Conservation (phyloP, 2,888 invertebrate genomes). For the Himalopsyche japonica region DNA sequence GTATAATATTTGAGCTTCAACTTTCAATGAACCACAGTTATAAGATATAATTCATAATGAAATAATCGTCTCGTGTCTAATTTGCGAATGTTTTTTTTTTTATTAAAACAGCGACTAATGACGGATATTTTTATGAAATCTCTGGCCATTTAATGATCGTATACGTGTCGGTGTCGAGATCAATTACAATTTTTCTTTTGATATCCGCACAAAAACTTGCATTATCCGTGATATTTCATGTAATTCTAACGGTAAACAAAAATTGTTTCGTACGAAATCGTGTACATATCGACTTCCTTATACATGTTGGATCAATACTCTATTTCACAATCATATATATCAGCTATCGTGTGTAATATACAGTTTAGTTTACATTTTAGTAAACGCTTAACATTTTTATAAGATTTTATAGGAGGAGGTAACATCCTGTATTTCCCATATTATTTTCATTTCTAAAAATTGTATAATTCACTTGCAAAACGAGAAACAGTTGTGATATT, state of each 20-base stretch:
- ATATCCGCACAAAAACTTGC: neutral
- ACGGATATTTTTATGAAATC: neutral
- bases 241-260: neutral
- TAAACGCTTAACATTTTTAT: no score
- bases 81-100: neutral
- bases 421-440: no score
- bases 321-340: no score
- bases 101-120: neutral
- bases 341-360: no score
- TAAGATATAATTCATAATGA: neutral
- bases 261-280: neutral
- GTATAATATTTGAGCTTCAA: neutral
- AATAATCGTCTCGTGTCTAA: neutral
- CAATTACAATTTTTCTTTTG: neutral
- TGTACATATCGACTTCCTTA: no score
- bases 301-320: no score
- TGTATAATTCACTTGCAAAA: no score
- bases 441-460: no score
- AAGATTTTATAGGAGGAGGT: no score
- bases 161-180: neutral
- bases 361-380: no score
- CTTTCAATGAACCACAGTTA: neutral
- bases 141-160: neutral
- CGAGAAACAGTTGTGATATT: no score
- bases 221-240: neutral